Evolutionary conservation across 2,113 vertebrate genomes (phyloP), one percentile per base, ranked within the genome.

Genomic region (Danio rerio): DNA sequence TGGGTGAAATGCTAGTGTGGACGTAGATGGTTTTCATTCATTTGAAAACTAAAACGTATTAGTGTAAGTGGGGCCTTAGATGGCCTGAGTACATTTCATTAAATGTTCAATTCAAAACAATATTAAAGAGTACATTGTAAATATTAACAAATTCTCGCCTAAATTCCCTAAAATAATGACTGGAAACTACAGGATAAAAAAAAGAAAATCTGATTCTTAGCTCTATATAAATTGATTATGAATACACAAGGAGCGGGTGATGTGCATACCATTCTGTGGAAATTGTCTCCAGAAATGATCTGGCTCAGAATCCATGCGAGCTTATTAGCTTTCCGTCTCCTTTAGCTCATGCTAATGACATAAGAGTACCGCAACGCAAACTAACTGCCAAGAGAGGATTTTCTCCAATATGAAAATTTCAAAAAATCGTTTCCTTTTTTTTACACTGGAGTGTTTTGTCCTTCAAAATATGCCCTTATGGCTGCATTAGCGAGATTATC

Each of bases 401-500:
- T 52, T 76, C 42, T 45, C 40, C 56, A 76, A 45, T 6, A 21
- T 43, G 55, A 61, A 59, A 75, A 59, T 18, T 3, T 49, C 15
- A 43, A 16, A 31, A 47, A 49, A 4, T 56, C 5, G 12, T 31
- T 55, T 55, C 5, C 12, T 42, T 11, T 56, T 43, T 45, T 20
- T 4, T 43, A 5, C 10, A 45, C 15, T 8, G 20, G n/a, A 75
- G 42, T 76, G 73, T 61, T 76, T 76, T 61, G 56, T 47, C 56
- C 43, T 47, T 61, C 9, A 59, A 61, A 21, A 47, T 9, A 45
- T 15, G 42, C n/a, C n/a, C 10, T 42, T 47, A 59, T 6, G 6
- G n/a, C 42, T 63, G 9, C 58, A 63, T 62, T 76, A 76, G 73
- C 11, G 2, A 20, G 73, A 10, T 77, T 77, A 62, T 63, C 6